Base-by-base conservation (phyloP, 2,797 vertebrate species). In the Jordanella pulchra region DNA sequence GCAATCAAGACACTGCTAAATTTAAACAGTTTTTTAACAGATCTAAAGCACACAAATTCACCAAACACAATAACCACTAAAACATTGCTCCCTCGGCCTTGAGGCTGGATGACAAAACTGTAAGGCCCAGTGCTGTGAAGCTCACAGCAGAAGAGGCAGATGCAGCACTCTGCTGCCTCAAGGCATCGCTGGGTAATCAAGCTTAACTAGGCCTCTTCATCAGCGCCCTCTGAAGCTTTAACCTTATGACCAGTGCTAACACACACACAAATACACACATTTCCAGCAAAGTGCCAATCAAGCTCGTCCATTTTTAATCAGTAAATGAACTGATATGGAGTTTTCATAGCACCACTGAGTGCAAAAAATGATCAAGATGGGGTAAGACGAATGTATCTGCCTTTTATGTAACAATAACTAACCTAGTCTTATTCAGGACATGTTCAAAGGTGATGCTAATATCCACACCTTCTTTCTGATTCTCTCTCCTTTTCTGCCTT, bases 121-220 rank as follows among this genome's bases (percentile, higher is more conserved):
- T 48, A 63, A 87, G 84, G 82, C 72, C 74, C 86, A 78, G 76
- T 3, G 13, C 77, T 78, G 79, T 18, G 82, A 82, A 77, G 55
- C 72, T 68, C 47, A 18, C 55, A 85, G 83, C 78, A 84, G 77
- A 71, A 78, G 73, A 76, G 89, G 85, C 87, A 90, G 89, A 89
- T 83, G 89, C 80, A 79, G 79, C 63, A 10, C 65, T 77, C 72
- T 23, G 72, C 48, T 27, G 81, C 89, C 83, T 30, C 69, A 76
- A 75, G 89, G 76, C 84, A 84, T 78, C 73, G 5, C 78, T 84
- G 83, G 84, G 76, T 82, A 75, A 87, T 91, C 83, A 90, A 81
- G 91, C 88, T 89, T 88, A 89, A 89, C 80, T 89, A 75, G 88
- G 77, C 74, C 88, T 86, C 87, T 82, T 88, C 88, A 87, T 84